Conservation (phyloP, 2,113 vertebrate genomes). For the Glaucidium brasilianum region DNA sequence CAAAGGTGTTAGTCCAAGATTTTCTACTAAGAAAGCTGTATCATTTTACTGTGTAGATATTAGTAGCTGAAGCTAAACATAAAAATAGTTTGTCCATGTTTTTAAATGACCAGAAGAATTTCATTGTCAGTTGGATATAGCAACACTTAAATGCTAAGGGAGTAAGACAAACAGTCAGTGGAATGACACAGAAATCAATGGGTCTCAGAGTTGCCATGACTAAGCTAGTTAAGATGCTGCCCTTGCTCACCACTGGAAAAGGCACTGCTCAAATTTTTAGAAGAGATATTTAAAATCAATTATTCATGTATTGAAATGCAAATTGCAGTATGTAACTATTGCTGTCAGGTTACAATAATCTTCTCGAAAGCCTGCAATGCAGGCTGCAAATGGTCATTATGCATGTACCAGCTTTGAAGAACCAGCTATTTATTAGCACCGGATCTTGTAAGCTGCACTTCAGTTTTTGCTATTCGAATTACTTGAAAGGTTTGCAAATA, state of each 20-base stretch:
- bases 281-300: background rate
- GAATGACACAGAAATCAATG: background rate
- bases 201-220: background rate
- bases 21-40: background rate
- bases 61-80: background rate
- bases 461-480: background rate
- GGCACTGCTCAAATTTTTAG: background rate
- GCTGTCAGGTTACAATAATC: background rate
- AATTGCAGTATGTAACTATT: background rate
- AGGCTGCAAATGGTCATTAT: background rate
- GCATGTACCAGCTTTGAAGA: background rate
- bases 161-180: background rate
- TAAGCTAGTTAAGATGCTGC: background rate
- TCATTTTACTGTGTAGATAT: background rate
- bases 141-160: background rate
- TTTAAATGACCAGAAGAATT: background rate
- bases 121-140: background rate
- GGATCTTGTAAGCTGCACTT: background rate
- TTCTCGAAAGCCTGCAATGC: background rate
- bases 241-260: background rate
- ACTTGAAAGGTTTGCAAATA: background rate
- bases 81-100: background rate
- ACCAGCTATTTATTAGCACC: background rate
- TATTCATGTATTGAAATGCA: background rate
- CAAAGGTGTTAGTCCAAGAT: background rate